These are phyloP conservation scores for Tribolium castaneum DNA, from an alignment of 1,140 invertebrate species.

Conservation along the genomic window DNA sequence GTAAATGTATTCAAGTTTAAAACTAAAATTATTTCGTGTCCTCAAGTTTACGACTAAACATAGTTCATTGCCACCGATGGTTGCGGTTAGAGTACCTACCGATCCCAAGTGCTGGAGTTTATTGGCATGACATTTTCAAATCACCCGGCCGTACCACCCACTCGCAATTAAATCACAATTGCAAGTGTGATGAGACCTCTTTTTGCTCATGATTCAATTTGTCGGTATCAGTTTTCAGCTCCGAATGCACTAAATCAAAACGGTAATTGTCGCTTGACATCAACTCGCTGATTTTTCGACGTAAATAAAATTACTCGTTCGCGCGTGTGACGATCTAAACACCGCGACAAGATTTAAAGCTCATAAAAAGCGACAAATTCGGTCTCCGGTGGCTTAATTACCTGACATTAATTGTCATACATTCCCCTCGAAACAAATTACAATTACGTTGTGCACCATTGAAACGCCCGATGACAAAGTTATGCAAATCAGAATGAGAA, in stretches of 20 bases:
- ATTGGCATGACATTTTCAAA: no score
- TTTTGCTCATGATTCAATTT: neutral
- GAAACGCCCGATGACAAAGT: neutral
- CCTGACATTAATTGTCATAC: constrained; percentile 17
- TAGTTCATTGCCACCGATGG: no score
- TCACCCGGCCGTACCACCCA: no score
- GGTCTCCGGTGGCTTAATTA: constrained; percentile 20
- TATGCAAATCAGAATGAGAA: neutral
- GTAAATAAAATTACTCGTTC: constrained; percentile 23
- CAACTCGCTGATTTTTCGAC: neutral
- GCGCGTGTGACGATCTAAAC: neutral
- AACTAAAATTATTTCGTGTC: no score
- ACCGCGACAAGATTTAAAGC: constrained; percentile 20
- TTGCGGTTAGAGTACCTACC: no score
- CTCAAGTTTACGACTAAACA: no score
- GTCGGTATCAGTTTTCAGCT: neutral
- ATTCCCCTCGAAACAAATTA: constrained; percentile 2
- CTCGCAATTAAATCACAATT: no score
- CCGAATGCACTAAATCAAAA: constrained; percentile 1
- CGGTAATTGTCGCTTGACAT: constrained; percentile 10
- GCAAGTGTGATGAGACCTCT: no score
- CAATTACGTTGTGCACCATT: neutral
- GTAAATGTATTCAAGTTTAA: no score
- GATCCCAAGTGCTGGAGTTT: no score
- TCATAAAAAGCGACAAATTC: constrained; percentile 27